Percentiles rank a stretch among this genome's conserved stretches.
phyloP scores from a whole-genome alignment of 2,797 vertebrate genomes.

The Neostethus bicornis region DNA sequence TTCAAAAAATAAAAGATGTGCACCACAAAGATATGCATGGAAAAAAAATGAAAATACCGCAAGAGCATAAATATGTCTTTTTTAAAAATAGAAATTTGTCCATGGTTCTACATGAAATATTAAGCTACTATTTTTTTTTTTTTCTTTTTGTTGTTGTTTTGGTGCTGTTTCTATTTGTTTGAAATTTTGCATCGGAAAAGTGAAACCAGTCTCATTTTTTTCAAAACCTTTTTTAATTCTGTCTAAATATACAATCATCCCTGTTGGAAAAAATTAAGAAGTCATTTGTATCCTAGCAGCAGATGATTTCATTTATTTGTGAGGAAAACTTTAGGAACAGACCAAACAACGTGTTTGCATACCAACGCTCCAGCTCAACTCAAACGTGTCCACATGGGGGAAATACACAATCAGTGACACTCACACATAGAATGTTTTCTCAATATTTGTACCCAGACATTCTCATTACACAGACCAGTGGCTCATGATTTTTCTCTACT shows the following conservation, averaged over 20 bases:
- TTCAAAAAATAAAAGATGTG: conserved; percentile 20
- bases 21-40: conserved; percentile 36
- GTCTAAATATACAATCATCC: neutral
- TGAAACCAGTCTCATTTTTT: conserved; percentile 42
- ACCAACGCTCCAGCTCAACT: conserved; percentile 33
- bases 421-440: conserved; percentile 5
- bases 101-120: conserved; percentile 30
- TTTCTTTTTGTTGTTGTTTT: conserved; percentile 14
- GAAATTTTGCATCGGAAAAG: conserved; percentile 51
- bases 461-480: conserved; percentile 47
- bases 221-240: conserved; percentile 22
- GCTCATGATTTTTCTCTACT: conserved; percentile 31
- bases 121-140: conserved; percentile 15
- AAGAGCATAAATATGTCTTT: conserved; percentile 29
- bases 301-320: conserved; percentile 69
- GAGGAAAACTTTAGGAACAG: conserved; percentile 62
- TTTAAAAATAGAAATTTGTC: conserved; percentile 26
- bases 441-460: conserved; percentile 31
- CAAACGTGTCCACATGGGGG: conserved; percentile 27
- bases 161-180: conserved; percentile 45
- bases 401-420: conserved; percentile 22
- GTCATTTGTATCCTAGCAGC: conserved; percentile 43
- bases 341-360: conserved; percentile 46
- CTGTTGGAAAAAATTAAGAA: conserved; percentile 42
- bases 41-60: conserved; percentile 42